A percentile compares a stretch with the other conserved stretches of the same genome.
phyloP scores from a whole-genome alignment of 2,113 vertebrate genomes.

The Seriola quinqueradiata region DNA sequence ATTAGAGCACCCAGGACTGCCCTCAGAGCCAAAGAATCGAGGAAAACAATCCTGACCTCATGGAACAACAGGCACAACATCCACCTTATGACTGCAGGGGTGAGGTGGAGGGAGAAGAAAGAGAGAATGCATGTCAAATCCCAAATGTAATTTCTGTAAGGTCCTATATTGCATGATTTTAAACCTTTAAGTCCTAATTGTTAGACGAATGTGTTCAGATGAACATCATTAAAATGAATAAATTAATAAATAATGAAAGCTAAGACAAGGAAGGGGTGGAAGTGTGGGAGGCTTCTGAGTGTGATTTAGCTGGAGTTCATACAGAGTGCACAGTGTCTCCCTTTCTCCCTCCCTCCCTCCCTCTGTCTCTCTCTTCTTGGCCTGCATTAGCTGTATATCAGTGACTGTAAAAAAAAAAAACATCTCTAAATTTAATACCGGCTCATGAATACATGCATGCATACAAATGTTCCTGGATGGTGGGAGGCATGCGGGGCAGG shows the following conservation, averaged over 20 bases:
- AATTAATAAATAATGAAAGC: constrained; percentile 63
- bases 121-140: constrained; percentile 37
- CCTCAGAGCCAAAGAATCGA: constrained; percentile 45
- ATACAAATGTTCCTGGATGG: constrained; percentile 71
- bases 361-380: constrained; percentile 34
- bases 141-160: constrained; percentile 42
- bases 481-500: constrained; percentile 57
- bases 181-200: constrained; percentile 50
- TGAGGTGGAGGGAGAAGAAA: constrained; percentile 18
- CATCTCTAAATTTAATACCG: constrained; percentile 74
- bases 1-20: constrained; percentile 69
- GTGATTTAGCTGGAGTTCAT: constrained; percentile 73
- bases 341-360: constrained; percentile 21
- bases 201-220: constrained; percentile 54
- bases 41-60: constrained; percentile 66
- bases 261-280: constrained; percentile 36
- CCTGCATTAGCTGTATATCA: constrained; percentile 64
- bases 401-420: constrained; percentile 65
- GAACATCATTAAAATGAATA: constrained; percentile 64
- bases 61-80: constrained; percentile 36
- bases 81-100: constrained; percentile 15
- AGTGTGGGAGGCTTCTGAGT: constrained; percentile 52
- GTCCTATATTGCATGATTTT: constrained; percentile 16
- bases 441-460: constrained; percentile 81
- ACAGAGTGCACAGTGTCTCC: constrained; percentile 68